Percentiles rank a stretch among this genome's conserved stretches.
Conservation (phyloP, 1,140 invertebrate species). For the Drosophila tristis region DNA sequence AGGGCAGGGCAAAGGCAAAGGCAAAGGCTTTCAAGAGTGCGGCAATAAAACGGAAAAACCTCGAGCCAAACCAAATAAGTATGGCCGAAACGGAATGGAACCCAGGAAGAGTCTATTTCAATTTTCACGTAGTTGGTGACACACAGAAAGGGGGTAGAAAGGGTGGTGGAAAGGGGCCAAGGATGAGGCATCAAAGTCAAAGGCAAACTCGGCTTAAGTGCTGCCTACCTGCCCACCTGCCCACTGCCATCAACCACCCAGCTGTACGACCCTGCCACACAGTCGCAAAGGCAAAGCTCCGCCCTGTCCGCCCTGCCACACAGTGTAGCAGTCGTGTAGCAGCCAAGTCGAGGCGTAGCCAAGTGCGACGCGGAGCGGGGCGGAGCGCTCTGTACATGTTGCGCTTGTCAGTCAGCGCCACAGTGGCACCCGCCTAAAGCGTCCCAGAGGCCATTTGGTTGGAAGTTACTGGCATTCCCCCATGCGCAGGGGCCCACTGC, state of each 20-base stretch:
- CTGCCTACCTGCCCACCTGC: slow-evolving; percentile 1
- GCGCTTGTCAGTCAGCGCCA: slow-evolving; percentile 49
- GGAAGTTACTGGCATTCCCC: not conserved
- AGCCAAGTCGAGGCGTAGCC: slow-evolving; percentile 44
- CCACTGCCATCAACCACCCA: not conserved
- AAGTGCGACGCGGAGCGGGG: slow-evolving; percentile 17
- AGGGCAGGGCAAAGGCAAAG: slow-evolving; percentile 49
- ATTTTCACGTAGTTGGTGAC: slow-evolving; percentile 72
- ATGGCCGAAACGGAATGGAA: not conserved
- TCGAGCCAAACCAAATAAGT: too few species aligned
- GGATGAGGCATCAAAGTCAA: not conserved
- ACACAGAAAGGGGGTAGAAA: too few species aligned
- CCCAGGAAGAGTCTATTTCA: slow-evolving; percentile 67
- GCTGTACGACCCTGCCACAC: not conserved
- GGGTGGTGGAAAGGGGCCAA: too few species aligned
- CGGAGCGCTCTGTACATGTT: slow-evolving; percentile 67
- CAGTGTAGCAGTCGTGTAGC: not conserved
- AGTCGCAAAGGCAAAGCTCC: slow-evolving; percentile 3
- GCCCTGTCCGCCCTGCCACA: not conserved
- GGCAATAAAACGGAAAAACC: slow-evolving; percentile 5
- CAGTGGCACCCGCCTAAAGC: slow-evolving; percentile 26
- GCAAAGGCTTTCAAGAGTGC: too few species aligned
- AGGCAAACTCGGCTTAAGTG: slow-evolving; percentile 69
- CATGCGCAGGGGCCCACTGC: slow-evolving; percentile 1
- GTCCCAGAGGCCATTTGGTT: too few species aligned